Conservation (phyloP, 2,888 invertebrate genomes). For the Lasioglossum lativentre region DNA sequence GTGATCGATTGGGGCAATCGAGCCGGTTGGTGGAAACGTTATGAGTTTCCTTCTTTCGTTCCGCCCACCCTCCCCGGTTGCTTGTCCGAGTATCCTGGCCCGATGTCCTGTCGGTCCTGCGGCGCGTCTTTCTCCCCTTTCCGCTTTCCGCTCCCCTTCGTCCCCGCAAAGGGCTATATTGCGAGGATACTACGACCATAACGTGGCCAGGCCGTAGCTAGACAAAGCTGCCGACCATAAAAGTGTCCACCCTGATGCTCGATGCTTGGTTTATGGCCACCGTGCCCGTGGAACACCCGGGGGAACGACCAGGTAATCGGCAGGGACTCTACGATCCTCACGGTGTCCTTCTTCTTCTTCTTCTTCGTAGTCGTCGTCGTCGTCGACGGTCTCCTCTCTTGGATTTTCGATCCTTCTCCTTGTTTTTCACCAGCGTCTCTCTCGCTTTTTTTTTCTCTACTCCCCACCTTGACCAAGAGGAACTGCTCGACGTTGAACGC, state of each 20-base stretch:
- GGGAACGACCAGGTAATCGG: slow-evolving; percentile 63
- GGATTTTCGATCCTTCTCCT: neutral
- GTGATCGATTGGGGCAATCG: slow-evolving; percentile 72
- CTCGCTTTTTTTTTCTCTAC: neutral
- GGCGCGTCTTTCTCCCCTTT: slow-evolving; percentile 43
- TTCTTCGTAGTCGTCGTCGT: neutral
- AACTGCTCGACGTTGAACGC: neutral
- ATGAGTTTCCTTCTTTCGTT: slow-evolving; percentile 58
- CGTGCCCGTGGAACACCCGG: slow-evolving; percentile 65
- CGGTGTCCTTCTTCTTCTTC: neutral
- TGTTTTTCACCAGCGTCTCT: neutral
- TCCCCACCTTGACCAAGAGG: too few species aligned
- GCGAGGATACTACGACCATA: slow-evolving; percentile 55
- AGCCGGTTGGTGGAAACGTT: slow-evolving; percentile 61
- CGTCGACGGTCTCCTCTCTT: neutral
- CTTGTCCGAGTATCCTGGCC: slow-evolving; percentile 34
- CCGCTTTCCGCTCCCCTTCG: neutral
- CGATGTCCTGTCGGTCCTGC: slow-evolving; percentile 53
- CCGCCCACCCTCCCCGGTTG: slow-evolving; percentile 42
- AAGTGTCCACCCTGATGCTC: slow-evolving; percentile 77
- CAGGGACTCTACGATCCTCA: slow-evolving; percentile 34
- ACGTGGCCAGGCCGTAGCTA: slow-evolving; percentile 62
- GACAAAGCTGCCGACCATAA: slow-evolving; percentile 80
- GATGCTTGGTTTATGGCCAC: slow-evolving; percentile 77
- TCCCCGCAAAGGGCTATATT: slow-evolving; percentile 50